Base-by-base conservation (phyloP, 1,140 invertebrate genomes). In the Steinernema khuongi region DNA sequence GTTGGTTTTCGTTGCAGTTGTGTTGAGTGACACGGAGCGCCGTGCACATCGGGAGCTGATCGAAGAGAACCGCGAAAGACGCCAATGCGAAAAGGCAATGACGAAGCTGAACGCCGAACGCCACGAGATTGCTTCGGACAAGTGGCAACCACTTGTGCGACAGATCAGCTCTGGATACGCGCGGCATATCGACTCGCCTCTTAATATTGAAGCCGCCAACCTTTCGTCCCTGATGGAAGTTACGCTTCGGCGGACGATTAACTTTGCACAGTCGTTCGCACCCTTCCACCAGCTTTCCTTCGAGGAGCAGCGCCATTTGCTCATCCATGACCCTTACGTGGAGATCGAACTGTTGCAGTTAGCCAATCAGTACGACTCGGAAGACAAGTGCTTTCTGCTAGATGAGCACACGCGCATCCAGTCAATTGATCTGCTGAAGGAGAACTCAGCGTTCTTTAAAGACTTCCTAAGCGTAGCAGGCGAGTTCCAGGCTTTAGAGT, bases 31-130 rank as follows among this genome's bases (percentile, higher is more conserved):
- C n/a, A n/a, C 31, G 32, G 74, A 74, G 31, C 74, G 74, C 18
- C 72, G 74, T n/a, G 30, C 44, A 36, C 74, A 74, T 36, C 30
- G 74, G 14, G 73, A 74, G 30, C 33, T 74, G 74, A 74, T 74
- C 74, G 74, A 76, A 50, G 74, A 68, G 33, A 74, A 74, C 33
- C 74, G 74, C 26, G 72, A 44, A 28, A 30, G 31, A 73, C 41
- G 72, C 26, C 28, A 66, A 4, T 44, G 74, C 36, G 74, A 74
- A 76, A 31, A 31, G 22, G 31, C 73, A n/a, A 36, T 74, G 22
- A 67, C 74, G 36, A 32, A 30, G 70, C 18, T 67, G 32, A 66
- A 33, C 70, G 29, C 29, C n/a, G 70, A 67, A 19, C 69, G 30
- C 19, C 19, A 66, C 28, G 74, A n/a, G 0, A 0, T 30, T 19